Base-by-base conservation (phyloP, 2,113 vertebrate genomes). In the Sceloporus tristichus region DNA sequence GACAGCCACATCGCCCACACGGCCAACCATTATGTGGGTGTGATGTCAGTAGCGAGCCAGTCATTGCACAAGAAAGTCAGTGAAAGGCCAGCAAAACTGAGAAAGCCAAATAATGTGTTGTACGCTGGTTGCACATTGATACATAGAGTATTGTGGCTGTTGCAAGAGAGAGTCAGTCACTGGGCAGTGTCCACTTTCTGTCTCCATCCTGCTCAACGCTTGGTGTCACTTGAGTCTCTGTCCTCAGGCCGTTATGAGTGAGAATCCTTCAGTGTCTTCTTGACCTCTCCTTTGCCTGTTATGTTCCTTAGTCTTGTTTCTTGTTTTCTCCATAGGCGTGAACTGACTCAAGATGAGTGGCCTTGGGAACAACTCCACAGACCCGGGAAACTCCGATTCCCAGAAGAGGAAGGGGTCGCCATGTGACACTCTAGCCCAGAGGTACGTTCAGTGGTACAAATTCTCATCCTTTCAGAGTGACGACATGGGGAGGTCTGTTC, bases 321-420 rank as follows among this genome's bases (percentile, higher is more conserved):
- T 74, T 92, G 86, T 85, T 85, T 0, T 10, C 1, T 87, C 90
- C 94, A 34, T 92, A 99, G 98, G 97, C 97, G 97, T 97, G 96
- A 97, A 96, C 91, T 96, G 97, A 95, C 95, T 98, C 97, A 98
- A 96, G 95, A 99, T 99, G 98, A 99, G 98, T 95, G 97, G 98
- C 95, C 97, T 98, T 27, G 98, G 98, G 97, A 98, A 99, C 95
- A 97, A 97, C 93, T 97, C 97, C 86, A 97, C 97, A 13, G 98
- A 99, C 95, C 97, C 98, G 86, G 95, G 96, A 90, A 97, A 97
- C 94, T 95, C 97, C 34, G 98, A 99, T 94, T 97, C 98, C 79
- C 98, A 98, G 87, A 99, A 99, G 96, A 98, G 98, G 94, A 99
- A 98, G 95, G 97, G 97, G 92, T 98, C 98, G 0, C 98, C 98